These are phyloP conservation scores for Thymelicus lineola DNA, from an alignment of 2,888 invertebrate species.

Conservation along the genomic window DNA sequence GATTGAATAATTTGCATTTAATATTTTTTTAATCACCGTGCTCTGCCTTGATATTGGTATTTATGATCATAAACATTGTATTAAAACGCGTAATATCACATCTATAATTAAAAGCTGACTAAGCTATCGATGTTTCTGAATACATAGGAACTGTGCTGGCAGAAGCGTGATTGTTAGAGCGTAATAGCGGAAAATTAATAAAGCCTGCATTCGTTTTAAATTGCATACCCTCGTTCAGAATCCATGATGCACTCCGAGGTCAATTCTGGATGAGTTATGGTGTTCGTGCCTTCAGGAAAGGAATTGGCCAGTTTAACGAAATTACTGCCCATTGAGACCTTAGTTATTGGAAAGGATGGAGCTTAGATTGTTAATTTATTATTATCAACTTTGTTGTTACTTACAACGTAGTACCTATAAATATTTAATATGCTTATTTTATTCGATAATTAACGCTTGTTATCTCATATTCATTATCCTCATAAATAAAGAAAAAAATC, in stretches of 20 bases:
- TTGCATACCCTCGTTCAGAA: slow-evolving; percentile 40
- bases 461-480: neutral
- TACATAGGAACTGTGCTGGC: slow-evolving; percentile 11
- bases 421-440: slow-evolving; percentile 12
- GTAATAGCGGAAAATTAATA: slow-evolving; percentile 52
- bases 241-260: slow-evolving; percentile 38
- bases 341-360: slow-evolving; percentile 7
- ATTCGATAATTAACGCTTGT: neutral
- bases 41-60: neutral
- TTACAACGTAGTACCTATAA: neutral
- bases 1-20: neutral
- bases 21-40: slow-evolving; percentile 1
- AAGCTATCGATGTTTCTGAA: slow-evolving; percentile 24
- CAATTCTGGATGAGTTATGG: slow-evolving; percentile 36
- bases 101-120: neutral
- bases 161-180: slow-evolving; percentile 40
- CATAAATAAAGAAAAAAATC: too few species aligned
- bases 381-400: neutral
- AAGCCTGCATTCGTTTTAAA: slow-evolving; percentile 43
- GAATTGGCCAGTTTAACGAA: slow-evolving; percentile 22
- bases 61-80: slow-evolving; percentile 2
- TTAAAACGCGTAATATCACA: neutral
- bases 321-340: slow-evolving; percentile 19
- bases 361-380: slow-evolving; percentile 12
- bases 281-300: slow-evolving; percentile 26